Conservation (phyloP, 2,888 invertebrate species). For the Drosophila rellima region DNA sequence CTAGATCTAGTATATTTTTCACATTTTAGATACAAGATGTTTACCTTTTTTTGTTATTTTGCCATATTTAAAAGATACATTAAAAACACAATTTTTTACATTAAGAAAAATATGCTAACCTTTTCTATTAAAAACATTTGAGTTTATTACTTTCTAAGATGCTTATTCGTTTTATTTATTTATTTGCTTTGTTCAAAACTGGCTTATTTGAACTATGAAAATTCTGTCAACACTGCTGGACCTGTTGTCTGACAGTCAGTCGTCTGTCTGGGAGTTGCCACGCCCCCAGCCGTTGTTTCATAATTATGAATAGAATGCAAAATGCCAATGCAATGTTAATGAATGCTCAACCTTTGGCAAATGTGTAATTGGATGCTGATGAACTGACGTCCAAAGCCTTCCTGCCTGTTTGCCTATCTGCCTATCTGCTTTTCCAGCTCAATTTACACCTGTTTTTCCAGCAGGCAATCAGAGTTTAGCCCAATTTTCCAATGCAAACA, state of each 20-base stretch:
- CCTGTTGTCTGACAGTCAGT: constrained; percentile 21
- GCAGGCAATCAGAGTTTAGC: constrained; percentile 64
- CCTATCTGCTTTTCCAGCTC: constrained; percentile 59
- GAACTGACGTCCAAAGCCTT: constrained; percentile 52
- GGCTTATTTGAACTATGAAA: not conserved
- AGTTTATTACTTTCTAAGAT: not conserved
- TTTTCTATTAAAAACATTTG: too few species aligned
- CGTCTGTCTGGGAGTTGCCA: constrained; percentile 9
- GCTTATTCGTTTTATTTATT: not conserved
- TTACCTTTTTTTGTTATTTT: too few species aligned
- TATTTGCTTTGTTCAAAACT: not conserved
- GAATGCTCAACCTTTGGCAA: constrained; percentile 59
- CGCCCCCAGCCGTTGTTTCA: constrained; percentile 56
- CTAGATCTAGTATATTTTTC: not conserved
- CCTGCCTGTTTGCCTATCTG: constrained; percentile 32
- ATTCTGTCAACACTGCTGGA: not conserved
- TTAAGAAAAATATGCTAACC: too few species aligned
- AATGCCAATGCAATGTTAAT: constrained; percentile 69
- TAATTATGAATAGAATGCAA: constrained; percentile 77
- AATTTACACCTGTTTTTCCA: constrained; percentile 71
- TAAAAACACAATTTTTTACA: too few species aligned
- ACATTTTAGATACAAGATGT: too few species aligned
- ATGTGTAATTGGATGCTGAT: constrained; percentile 69
- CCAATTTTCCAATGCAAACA: constrained; percentile 56
- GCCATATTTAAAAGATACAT: too few species aligned